A percentile compares a stretch with the other conserved stretches of the same genome.
Conservation (phyloP, 2,797 vertebrate genomes). For the Clamator glandarius region DNA sequence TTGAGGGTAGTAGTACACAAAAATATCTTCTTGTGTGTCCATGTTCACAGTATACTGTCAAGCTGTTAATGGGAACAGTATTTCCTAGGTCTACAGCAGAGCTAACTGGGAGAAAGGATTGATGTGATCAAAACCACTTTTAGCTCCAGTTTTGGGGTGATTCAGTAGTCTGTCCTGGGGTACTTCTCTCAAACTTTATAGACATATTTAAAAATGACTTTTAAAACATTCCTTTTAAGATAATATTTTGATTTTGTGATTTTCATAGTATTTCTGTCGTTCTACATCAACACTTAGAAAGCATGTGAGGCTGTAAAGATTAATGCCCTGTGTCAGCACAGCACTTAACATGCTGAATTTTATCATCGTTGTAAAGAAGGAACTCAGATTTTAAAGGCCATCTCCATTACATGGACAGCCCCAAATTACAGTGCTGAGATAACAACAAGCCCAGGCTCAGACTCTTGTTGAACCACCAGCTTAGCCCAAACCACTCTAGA, state of each 20-base stretch:
- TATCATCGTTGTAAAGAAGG: background rate
- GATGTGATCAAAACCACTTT: rapidly evolving
- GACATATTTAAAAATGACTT: background rate
- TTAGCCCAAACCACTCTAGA: background rate
- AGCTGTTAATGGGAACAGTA: background rate
- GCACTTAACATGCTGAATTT: background rate
- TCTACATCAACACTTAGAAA: background rate
- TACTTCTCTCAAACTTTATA: background rate
- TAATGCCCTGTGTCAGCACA: background rate
- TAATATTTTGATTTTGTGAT: background rate
- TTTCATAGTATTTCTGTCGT: background rate
- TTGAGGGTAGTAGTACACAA: background rate
- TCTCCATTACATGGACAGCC: background rate
- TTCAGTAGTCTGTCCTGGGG: background rate
- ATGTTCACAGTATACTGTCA: background rate
- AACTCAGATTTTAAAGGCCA: background rate
- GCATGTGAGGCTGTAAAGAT: background rate
- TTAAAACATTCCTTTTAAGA: background rate
- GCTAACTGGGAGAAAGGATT: background rate
- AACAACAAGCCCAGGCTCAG: background rate
- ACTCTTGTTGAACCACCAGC: background rate
- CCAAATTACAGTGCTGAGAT: background rate
- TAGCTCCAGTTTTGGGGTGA: background rate
- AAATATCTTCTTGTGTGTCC: background rate
- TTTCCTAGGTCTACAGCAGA: background rate